Conservation (phyloP, 2,113 vertebrate genomes). For the Speoplatyrhinus poulsoni region DNA sequence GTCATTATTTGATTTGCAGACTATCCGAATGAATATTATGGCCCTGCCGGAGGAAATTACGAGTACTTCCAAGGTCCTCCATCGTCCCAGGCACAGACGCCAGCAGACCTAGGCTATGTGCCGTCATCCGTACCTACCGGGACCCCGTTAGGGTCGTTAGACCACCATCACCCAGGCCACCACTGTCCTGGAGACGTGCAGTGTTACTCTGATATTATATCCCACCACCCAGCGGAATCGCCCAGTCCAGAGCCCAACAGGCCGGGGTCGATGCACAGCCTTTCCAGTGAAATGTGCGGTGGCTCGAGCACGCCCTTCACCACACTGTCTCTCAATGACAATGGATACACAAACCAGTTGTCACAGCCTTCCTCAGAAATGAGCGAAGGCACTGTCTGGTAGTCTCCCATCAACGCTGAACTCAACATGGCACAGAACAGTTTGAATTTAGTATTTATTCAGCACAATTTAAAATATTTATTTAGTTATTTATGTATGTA, state of each 20-base stretch:
- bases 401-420: constrained; percentile 54
- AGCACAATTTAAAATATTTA: constrained; percentile 25
- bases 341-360: constrained; percentile 91
- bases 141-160: constrained; percentile 87
- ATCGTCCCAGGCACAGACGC: constrained; percentile 92
- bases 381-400: constrained; percentile 97
- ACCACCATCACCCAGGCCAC: constrained; percentile 88
- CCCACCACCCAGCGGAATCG: constrained; percentile 89
- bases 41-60: constrained; percentile 87
- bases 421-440: constrained; percentile 16
- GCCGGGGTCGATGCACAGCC: constrained; percentile 89
- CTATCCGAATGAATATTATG: constrained; percentile 95
- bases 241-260: constrained; percentile 93
- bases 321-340: constrained; percentile 87
- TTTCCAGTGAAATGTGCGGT: constrained; percentile 92
- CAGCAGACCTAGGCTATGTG: constrained; percentile 91
- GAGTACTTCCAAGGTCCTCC: constrained; percentile 97
- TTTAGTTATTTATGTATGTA: constrained; percentile 9
- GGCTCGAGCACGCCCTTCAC: constrained; percentile 90
- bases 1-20: constrained; percentile 72
- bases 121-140: constrained; percentile 90
- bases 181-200: constrained; percentile 88
- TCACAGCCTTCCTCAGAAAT: constrained; percentile 93
- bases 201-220: constrained; percentile 90
- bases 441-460: constrained; percentile 40